Evolutionary conservation across 2,113 vertebrate species (phyloP), one percentile per base, ranked within the genome.

Genomic region (Galbula dea): DNA sequence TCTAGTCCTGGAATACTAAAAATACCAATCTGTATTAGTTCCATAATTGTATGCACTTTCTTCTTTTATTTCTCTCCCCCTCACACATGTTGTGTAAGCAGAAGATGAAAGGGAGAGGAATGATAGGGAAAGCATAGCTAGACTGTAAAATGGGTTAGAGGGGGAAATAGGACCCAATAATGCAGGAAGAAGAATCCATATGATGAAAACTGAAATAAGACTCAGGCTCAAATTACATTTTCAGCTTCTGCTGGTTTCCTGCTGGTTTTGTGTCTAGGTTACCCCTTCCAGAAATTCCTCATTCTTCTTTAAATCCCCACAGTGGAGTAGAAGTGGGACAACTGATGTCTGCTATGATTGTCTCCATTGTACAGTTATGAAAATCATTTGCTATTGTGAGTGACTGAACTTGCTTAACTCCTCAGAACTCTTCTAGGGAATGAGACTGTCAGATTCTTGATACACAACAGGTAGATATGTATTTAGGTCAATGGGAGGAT

Each of bases 401-500:
- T 51, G 75, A 73, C 54, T 68, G 67, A 94, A 78, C 51, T 94
- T 74, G 29, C 46, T 58, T 71, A 83, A 77, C 22, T 90, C 51
- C 57, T 67, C 3, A 1, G 16, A 83, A 86, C 46, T 46, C 6
- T 93, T 91, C 19, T 62, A 48, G 63, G 83, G 83, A 91, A 59
- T 67, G 45, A 81, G 36, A 77, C 55, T 73, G 26, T 76, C 78
- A 83, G 36, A 71, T 81, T 96, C 69, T 78, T 73, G 61, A 41
- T 69, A 43, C 0, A 5, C 81, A 93, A 96, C 94, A 96, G 90
- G 94, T 94, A 66, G 71, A 86, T 81, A 54, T 87, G 71, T 95
- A 90, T 96, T 95, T 95, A 92, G 88, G 88, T 95, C 91, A 97
- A 22, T 81, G 67, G 36, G 74, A 90, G 79, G 58, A 85, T 92